Percentiles rank a stretch among this genome's conserved stretches.
Evolutionary conservation across 64 coral and sea anemone species (phyloP).

Genomic region (Pocillopora damicornis): DNA sequence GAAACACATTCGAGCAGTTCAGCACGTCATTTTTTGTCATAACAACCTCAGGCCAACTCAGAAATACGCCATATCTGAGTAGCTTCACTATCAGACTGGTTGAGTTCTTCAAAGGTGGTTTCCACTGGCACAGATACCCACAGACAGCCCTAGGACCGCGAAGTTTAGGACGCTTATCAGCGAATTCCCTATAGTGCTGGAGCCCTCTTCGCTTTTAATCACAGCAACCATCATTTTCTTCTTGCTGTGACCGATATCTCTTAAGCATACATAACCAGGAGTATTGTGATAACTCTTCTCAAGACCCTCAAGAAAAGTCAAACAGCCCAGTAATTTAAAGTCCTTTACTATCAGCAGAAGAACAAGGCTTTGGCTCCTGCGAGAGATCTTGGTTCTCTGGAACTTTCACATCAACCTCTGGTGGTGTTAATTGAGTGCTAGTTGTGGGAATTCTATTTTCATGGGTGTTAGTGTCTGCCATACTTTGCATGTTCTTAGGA

Average conservation of each 20-base stretch:
- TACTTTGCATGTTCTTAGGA: no score
- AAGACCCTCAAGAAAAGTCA: neutral
- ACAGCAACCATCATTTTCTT: neutral
- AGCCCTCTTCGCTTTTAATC: neutral
- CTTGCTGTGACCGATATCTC: neutral
- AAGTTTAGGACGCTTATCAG: no score
- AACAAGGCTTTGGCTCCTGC: no score
- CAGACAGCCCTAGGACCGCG: constrained; percentile 1
- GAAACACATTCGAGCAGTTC: neutral
- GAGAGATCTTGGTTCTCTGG: no score
- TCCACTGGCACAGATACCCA: constrained; percentile 13
- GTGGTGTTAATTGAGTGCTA: no score
- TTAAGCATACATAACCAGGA: neutral
- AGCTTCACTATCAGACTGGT: neutral
- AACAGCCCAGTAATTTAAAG: no score
- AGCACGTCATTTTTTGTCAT: neutral
- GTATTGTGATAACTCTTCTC: neutral
- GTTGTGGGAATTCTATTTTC: no score
- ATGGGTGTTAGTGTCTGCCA: no score
- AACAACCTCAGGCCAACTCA: constrained; percentile 18
- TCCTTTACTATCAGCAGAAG: no score
- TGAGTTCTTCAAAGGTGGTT: constrained; percentile 5
- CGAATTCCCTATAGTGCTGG: neutral
- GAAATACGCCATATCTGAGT: neutral
- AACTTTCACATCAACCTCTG: no score